Percentiles rank a stretch among this genome's conserved stretches.
Evolutionary conservation across 1,140 invertebrate species (phyloP).

Genomic region (Drosophila trapezifrons): DNA sequence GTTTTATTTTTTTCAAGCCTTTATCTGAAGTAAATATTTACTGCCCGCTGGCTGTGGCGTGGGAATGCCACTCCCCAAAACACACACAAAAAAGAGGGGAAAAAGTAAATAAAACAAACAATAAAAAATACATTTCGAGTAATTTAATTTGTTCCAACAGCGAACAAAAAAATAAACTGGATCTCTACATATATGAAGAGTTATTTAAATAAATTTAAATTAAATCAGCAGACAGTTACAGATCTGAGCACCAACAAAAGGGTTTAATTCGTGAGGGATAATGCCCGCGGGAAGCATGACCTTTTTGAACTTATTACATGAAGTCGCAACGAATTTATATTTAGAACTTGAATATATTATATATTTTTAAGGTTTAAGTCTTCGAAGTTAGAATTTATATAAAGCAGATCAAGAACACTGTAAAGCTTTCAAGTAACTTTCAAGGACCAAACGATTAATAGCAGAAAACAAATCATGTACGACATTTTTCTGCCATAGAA

Average conservation of each 20-base stretch:
- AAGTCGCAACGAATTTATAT: conserved; percentile 5
- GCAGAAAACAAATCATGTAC: too few relatives aligned
- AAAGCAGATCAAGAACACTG: too few relatives aligned
- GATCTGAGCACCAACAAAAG: conserved; percentile 34
- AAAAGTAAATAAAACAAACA: conserved; percentile 52
- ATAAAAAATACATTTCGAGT: conserved; percentile 54
- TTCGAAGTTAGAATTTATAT: background rate
- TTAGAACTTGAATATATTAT: conserved; percentile 2
- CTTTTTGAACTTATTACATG: conserved; percentile 17
- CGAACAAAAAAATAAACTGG: conserved; percentile 41
- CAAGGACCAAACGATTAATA: too few relatives aligned
- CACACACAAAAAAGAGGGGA: conserved; percentile 18
- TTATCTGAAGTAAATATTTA: conserved; percentile 70
- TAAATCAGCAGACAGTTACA: conserved; percentile 72
- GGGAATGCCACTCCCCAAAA: conserved; percentile 70
- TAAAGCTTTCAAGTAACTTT: too few relatives aligned
- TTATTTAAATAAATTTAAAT: conserved; percentile 53
- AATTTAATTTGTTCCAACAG: conserved; percentile 75
- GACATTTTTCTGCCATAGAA: too few relatives aligned
- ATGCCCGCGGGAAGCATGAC: conserved; percentile 14
- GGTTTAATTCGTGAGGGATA: conserved; percentile 28
- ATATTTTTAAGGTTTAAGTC: background rate
- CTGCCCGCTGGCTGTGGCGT: conserved; percentile 49
- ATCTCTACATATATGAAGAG: conserved; percentile 4
- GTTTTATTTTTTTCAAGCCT: conserved; percentile 12